Evolutionary conservation across 2,113 vertebrate genomes (phyloP).

Genomic region (Pithys albifrons): DNA sequence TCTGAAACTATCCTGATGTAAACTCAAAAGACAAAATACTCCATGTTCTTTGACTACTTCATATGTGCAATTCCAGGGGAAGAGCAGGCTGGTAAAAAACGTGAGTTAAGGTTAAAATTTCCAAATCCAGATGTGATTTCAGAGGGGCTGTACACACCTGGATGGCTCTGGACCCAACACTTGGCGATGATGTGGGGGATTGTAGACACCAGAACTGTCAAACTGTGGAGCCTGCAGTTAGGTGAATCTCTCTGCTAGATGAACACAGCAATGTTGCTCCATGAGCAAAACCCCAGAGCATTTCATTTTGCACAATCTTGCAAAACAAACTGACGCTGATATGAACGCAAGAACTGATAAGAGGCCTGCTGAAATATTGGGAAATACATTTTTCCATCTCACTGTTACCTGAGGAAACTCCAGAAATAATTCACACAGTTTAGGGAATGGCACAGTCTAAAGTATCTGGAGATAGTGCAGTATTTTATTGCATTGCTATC

Average conservation of each 20-base stretch:
- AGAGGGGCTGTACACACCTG: not conserved
- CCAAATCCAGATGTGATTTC: not conserved
- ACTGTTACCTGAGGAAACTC: not conserved
- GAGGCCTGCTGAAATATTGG: conserved; percentile 3
- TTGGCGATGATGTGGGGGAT: accelerated
- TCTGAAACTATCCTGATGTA: not conserved
- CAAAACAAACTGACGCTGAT: conserved; percentile 29
- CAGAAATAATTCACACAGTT: not conserved
- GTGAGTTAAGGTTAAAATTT: not conserved
- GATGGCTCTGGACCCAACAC: not conserved
- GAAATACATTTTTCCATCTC: conserved; percentile 33
- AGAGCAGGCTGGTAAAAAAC: not conserved
- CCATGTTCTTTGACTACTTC: accelerated
- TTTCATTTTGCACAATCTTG: conserved; percentile 31
- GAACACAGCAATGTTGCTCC: not conserved
- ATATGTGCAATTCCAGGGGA: not conserved
- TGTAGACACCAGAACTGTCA: not conserved
- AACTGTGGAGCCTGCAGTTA: not conserved
- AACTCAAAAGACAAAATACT: not conserved
- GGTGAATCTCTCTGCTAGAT: not conserved
- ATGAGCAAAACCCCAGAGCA: not conserved
- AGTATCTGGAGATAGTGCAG: conserved; percentile 42
- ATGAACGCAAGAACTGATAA: conserved; percentile 1
- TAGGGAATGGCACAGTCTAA: conserved; percentile 30
- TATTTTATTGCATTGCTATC: conserved; percentile 56